Conservation (phyloP, 2,113 vertebrate species). For the Melanotaenia duboulayi region DNA sequence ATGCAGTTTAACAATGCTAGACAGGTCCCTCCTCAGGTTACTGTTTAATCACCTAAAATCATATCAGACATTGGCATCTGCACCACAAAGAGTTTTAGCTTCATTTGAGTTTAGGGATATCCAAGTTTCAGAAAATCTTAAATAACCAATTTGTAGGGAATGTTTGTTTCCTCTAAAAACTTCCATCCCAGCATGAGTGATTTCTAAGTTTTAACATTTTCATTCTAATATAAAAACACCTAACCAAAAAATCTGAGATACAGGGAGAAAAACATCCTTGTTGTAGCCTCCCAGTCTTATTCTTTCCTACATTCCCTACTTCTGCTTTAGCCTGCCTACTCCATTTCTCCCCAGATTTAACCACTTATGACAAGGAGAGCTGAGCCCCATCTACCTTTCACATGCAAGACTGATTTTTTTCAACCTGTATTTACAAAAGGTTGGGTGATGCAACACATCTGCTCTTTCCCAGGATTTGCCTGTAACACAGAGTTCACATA, state of each 20-base stretch:
- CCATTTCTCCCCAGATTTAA: constrained; percentile 42
- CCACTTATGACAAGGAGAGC: constrained; percentile 58
- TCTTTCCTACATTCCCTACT: constrained; percentile 14
- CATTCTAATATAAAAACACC: too few relatives aligned
- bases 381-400: constrained; percentile 58
- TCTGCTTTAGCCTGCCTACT: constrained; percentile 24
- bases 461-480: constrained; percentile 43
- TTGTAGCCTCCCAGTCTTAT: constrained; percentile 6
- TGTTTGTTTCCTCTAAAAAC: neutral
- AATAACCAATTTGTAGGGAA: neutral
- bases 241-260: neutral
- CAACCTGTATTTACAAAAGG: constrained; percentile 35
- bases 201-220: neutral
- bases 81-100: neutral
- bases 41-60: neutral
- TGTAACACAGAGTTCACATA: constrained; percentile 4
- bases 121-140: neutral
- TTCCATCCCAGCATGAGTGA: neutral
- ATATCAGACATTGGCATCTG: constrained; percentile 1
- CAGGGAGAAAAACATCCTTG: neutral
- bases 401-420: constrained; percentile 53
- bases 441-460: constrained; percentile 41
- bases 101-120: too few relatives aligned
- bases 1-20: constrained; percentile 6
- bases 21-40: constrained; percentile 20